Percentiles rank a stretch among this genome's conserved stretches.
These are phyloP conservation scores for Amorpha juglandis DNA, from an alignment of 2,888 invertebrate species.

Conservation along the genomic window DNA sequence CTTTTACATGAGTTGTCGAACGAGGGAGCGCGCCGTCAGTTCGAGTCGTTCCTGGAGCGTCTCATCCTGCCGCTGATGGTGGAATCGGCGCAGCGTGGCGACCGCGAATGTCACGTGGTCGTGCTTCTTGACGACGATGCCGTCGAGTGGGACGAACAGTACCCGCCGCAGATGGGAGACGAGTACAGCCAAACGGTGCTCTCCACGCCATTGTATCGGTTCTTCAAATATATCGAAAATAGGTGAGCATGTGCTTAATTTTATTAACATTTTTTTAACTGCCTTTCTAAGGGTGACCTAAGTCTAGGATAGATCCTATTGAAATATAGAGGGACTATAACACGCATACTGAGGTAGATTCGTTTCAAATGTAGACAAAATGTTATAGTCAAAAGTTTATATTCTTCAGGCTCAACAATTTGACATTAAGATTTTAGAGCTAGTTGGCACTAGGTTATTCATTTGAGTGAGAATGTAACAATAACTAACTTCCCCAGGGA, in stretches of 20 bases:
- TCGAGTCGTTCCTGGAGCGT: constrained; percentile 97
- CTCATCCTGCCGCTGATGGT: constrained; percentile 98
- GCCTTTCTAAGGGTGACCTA: no score
- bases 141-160: constrained; percentile 99
- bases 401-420: no score
- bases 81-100: constrained; percentile 95
- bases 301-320: no score
- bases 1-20: constrained; percentile 99
- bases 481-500: constrained; percentile 84
- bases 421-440: no score
- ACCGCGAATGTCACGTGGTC: constrained; percentile 97
- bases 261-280: neutral
- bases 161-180: constrained; percentile 99
- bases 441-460: no score
- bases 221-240: constrained; percentile 99
- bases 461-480: no score
- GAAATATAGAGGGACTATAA: no score
- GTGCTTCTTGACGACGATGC: constrained; percentile 96
- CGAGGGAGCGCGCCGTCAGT: constrained; percentile 99
- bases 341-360: no score
- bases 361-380: no score
- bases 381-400: no score
- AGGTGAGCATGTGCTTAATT: constrained; percentile 49
- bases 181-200: constrained; percentile 99
- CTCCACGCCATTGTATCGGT: constrained; percentile 97